Evolutionary conservation across 2,797 vertebrate genomes (phyloP).

Genomic region (Cercopithecus hamlyni): DNA sequence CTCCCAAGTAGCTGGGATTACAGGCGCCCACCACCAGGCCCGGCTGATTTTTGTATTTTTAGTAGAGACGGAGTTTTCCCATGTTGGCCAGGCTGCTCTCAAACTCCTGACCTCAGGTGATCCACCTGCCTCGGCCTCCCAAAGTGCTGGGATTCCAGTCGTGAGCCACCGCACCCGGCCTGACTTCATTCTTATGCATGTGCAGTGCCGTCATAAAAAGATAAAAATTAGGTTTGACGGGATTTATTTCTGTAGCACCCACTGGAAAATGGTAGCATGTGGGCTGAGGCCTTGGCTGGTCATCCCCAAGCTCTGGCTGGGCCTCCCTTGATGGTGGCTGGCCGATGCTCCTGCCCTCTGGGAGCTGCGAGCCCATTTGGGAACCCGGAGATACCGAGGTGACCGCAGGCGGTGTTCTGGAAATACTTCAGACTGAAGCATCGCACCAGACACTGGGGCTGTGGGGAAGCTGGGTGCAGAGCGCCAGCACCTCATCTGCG

Average conservation of each 20-base stretch:
- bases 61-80: too few species aligned
- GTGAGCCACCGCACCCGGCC: too few species aligned
- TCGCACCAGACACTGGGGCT: neutral
- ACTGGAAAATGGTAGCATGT: neutral
- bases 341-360: neutral
- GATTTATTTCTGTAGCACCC: neutral
- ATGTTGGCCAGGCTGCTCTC: too few species aligned
- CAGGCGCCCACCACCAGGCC: too few species aligned
- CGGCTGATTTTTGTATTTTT: too few species aligned
- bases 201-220: neutral
- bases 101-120: too few species aligned
- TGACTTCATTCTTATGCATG: neutral
- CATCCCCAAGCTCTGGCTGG: neutral
- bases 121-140: too few species aligned
- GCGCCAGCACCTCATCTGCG: neutral
- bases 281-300: too few species aligned
- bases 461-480: neutral
- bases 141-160: too few species aligned
- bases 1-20: too few species aligned
- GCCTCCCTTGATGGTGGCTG: neutral
- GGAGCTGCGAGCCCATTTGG: neutral
- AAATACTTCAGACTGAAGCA: neutral
- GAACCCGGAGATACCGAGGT: neutral
- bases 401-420: neutral
- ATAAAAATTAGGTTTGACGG: neutral